These are phyloP conservation scores for Pantelozetes paolii DNA, from an alignment of 2,888 invertebrate genomes.

Conservation along the genomic window DNA sequence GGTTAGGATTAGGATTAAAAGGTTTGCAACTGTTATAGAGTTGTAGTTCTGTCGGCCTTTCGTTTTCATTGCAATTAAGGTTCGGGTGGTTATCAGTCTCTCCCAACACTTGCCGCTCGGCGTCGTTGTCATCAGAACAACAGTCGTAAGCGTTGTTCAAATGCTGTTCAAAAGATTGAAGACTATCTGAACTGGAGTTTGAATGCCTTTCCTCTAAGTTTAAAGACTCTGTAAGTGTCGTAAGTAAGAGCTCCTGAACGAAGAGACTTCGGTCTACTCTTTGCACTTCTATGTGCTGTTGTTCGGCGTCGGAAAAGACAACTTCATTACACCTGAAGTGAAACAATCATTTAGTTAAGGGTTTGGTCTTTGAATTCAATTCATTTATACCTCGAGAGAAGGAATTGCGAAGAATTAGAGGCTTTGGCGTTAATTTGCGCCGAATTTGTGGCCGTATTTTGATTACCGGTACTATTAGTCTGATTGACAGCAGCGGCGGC, in stretches of 20 bases:
- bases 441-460: constrained; percentile 23
- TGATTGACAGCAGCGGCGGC: constrained; percentile 20
- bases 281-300: constrained; percentile 58
- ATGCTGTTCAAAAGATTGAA: constrained; percentile 10
- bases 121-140: constrained; percentile 15
- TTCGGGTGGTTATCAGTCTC: constrained; percentile 14
- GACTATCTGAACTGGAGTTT: background rate
- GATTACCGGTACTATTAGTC: constrained; percentile 22
- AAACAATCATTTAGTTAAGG: background rate
- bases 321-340: constrained; percentile 58
- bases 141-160: background rate
- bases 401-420: constrained; percentile 32
- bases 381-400: constrained; percentile 38
- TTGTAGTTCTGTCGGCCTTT: constrained; percentile 1
- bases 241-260: constrained; percentile 62
- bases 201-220: constrained; percentile 27
- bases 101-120: background rate
- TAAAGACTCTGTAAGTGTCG: constrained; percentile 24
- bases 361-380: too few relatives aligned
- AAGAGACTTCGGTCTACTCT: constrained; percentile 64
- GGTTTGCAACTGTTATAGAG: constrained; percentile 6
- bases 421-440: constrained; percentile 1
- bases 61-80: constrained; percentile 30
- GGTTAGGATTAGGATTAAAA: background rate
- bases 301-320: constrained; percentile 60